Evolutionary conservation across 2,113 vertebrate species (phyloP), one percentile per base, ranked within the genome.

Genomic region (Ceyx melanurus): DNA sequence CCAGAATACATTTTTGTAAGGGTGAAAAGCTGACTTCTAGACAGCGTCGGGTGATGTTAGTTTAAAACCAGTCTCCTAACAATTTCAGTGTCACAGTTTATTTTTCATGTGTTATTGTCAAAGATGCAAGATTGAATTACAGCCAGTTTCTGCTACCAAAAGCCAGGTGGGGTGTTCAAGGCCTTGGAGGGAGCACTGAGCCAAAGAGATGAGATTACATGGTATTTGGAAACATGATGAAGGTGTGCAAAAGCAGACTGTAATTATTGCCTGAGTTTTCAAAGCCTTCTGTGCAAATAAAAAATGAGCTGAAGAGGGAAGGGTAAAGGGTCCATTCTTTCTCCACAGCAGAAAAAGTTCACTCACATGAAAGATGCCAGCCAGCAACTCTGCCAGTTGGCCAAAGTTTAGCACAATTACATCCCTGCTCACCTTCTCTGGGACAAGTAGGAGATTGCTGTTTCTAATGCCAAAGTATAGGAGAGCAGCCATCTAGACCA

Each of bases 61-160:
- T 46, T 94, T 91, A 86, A 92, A 71, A 85, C 15, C 78, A 92
- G 87, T 45, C 83, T 61, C 72, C 58, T 77, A 83, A 70, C 81
- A 74, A 88, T 58, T 83, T 89, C 68, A 86, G 13, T 87, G 74
- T 64, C 88, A 80, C 23, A 58, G 88, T 78, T 94, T 92, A 75
- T 56, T 85, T 92, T 76, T 72, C 50, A 13, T 26, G n/a, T 60
- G 53, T 51, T 92, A 79, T 31, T 94, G 74, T 89, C 88, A 88
- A 93, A 82, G 82, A 76, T 42, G 86, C 22, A 77, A 62, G 88
- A 94, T 90, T 86, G 73, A 92, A 88, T 95, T 96, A 94, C 90
- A 85, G 60, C 28, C 75, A 45, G 71, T 56, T 92, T 80, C 88
- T 87, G 66, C 83, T 67, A 90, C 40, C 40, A 86, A 78, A 81